Evolutionary conservation across 2,797 vertebrate species (phyloP), one percentile per base, ranked within the genome.

Genomic region (Hoplostethus atlanticus): DNA sequence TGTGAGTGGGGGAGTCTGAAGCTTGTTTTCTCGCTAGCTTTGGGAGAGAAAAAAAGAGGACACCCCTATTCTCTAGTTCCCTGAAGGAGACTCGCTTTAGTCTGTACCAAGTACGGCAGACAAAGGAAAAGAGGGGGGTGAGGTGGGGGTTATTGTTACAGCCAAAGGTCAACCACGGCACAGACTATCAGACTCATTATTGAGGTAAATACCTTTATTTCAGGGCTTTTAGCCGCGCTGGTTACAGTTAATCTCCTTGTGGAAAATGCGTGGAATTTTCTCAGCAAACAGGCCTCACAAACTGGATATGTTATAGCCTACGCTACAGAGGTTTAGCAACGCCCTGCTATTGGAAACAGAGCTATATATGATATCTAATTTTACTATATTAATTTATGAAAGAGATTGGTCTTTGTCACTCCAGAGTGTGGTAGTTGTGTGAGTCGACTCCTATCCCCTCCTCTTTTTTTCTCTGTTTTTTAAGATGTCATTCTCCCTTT

Each of bases 361-460:
- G 88, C 80, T 92, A 89, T 92, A 92, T 88, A 92, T 91, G 90
- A 93, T 93, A 89, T 91, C 90, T 90, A 90, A 92, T 92, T 92
- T 92, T 92, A 81, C 79, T 85, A 90, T 93, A 92, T 93, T 94
- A 93, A 93, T 93, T 93, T 93, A 93, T 88, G 71, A 91, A 92
- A 91, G 89, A 91, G 84, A 85, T 82, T 79, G 81, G 88, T 92
- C 90, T 92, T 90, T 86, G 87, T 90, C 88, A 77, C 83, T 86
- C 77, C 81, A 87, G 84, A 87, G 84, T 92, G 93, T 94, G 90
- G 87, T 93, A 88, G 91, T 83, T 82, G 82, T 93, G 87, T 83
- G 73, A 92, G 87, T 89, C 83, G 68, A 87, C 78, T 81, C 80
- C 85, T 77, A 38, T 82, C 58, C 76, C 63, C 63, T 81, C 68